phyloP scores from a whole-genome alignment of 2,113 vertebrate genomes.

The Sapajus apella region DNA sequence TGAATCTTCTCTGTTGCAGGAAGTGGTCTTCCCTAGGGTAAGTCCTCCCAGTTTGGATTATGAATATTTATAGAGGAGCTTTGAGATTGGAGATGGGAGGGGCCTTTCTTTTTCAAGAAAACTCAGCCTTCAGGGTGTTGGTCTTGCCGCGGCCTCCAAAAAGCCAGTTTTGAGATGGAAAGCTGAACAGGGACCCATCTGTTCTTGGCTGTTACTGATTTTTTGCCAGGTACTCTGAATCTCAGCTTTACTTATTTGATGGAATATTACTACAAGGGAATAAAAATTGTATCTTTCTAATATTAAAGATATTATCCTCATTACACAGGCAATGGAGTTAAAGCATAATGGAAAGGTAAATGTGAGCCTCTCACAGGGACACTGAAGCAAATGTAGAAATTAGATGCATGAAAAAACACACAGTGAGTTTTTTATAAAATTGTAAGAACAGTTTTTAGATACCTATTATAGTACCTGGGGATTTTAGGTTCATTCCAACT shows the following conservation, averaged over 20 bases:
- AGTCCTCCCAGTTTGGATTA: background rate
- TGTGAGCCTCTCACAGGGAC: background rate
- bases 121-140: background rate
- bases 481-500: background rate
- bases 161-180: background rate
- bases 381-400: background rate
- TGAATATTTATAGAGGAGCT: background rate
- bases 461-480: background rate
- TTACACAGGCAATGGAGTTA: background rate
- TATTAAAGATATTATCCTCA: background rate
- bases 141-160: background rate
- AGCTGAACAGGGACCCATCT: background rate
- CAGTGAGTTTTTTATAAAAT: background rate
- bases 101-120: background rate
- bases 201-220: background rate
- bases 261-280: background rate
- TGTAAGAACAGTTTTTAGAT: background rate
- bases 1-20: background rate
- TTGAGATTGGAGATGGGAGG: background rate
- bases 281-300: background rate
- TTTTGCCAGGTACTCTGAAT: background rate
- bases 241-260: background rate
- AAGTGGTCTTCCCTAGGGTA: background rate
- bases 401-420: background rate
- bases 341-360: background rate